Base-by-base conservation (phyloP, 2,888 invertebrate species). In the Blastobasis lacticolella region DNA sequence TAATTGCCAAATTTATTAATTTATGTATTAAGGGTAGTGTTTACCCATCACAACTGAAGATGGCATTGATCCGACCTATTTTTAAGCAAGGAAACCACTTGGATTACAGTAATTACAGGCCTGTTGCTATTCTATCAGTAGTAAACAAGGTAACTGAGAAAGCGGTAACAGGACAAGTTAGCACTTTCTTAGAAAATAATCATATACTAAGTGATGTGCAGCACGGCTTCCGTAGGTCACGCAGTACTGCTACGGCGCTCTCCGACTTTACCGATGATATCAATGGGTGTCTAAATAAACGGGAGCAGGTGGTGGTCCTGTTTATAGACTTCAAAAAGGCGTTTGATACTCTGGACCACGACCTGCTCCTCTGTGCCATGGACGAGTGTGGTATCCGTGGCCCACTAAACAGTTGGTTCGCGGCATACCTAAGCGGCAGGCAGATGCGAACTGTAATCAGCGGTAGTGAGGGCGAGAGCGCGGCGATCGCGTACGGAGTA, bases 311-410 rank as follows among this genome's bases (percentile, higher is more conserved):
- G 1, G 23, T 60, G 8, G 46, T 58, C 5, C 44, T 60, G 5
- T 58, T 58, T 48, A 49, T 60, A 9, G 58, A 60, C 10, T 58
- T 50, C 10, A 54, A 53, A n/a, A 59, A 54, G 10, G 59, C 57
- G 0, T 59, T 59, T n/a, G 60, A 58, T 23, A 57, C 55, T 5
- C 45, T 60, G 6, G 40, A 47, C 5, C 60, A 58, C 41, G 48
- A 57, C 8, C 46, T 10, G 9, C 47, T 59, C 4, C 38, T 54
- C 5, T n/a, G 53, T 4, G 53, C 38, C 8, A 38, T 58, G 4
- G 40, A 49, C 6, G 43, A 56, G 6, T 38, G 49, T 44, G 62
- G 59, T 1, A 54, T 62, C 4, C 41, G 57, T 37, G 60, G 62
- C 1, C 52, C 51, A 0, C 9, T 61, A 5, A 42, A 54, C 0